Base-by-base conservation (phyloP, 37 sponge, comb jelly and placozoan genomes). In the Chondrosia reniformis region DNA sequence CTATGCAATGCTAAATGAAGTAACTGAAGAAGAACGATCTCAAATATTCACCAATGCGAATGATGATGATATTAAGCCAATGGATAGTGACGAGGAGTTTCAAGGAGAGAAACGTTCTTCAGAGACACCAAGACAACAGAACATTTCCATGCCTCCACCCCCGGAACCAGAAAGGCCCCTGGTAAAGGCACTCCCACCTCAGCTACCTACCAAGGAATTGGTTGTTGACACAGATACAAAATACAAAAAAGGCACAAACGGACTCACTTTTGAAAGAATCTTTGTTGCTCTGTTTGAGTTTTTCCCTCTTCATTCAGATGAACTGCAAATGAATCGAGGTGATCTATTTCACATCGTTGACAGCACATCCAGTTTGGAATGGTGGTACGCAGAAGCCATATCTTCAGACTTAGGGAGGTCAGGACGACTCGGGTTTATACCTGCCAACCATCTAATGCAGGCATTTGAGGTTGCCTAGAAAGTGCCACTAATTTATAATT, bases 361-460 rank as follows among this genome's bases (percentile, higher is more conserved):
- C 42, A 75, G 79, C 10, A 63, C 28, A 1, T 37, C 56, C 28
- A 64, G 46, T 21, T 32, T 58, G 0, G 76, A 82, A 1, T 95
- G 96, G 96, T 95, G 92, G 96, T 80, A 74, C 12, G 89, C 87
- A 24, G 94, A 93, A 40, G 65, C 67, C 21, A 40, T 93, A 28
- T 72, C 86, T 25, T 17, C 46, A 19, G 81, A 84, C 0, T 84
- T 82, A 4, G 75, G 22, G 36, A 79, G 76, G 45, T 9, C 77
- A 3, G 87, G 87, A 0, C 31, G 1, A 0, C 19, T 36, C 1
- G 92, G 92, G 5, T 81, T 81, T 24, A 84, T 83, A 39, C 92
- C 92, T 0, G 49, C 84, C 44, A 84, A 62, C 30, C 87, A 86
- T 41, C 43, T 79, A 7, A 49, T 69, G 1, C 24, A 0, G 12